Percentiles rank a stretch among this genome's conserved stretches.
These are phyloP conservation scores for Horisme vitalbata DNA, from an alignment of 2,888 invertebrate species.

Conservation along the genomic window DNA sequence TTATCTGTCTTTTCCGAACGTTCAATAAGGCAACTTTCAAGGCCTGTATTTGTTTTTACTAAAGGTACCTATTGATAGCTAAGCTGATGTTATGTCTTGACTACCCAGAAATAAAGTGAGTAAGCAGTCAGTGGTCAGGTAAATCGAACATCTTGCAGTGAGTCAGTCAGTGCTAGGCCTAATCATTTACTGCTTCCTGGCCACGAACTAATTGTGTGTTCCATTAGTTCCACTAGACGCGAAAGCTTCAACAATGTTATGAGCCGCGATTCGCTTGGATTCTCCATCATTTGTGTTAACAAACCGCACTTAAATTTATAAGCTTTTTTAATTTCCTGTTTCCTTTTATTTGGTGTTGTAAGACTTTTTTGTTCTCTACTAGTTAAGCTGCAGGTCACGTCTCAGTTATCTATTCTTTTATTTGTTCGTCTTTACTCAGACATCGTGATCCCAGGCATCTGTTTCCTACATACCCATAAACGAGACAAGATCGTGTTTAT, in stretches of 20 bases:
- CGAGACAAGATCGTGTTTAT: conserved; percentile 47
- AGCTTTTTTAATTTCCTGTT: conserved; percentile 41
- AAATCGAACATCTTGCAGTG: conserved; percentile 53
- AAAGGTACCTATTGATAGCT: conserved; percentile 29
- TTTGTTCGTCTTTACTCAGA: conserved; percentile 24
- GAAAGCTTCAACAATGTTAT: conserved; percentile 54
- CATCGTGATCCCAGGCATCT: conserved; percentile 48
- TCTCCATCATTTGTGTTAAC: conserved; percentile 35
- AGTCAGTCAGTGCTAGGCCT: conserved; percentile 56
- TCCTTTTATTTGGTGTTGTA: conserved; percentile 39
- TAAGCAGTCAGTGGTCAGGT: conserved; percentile 52
- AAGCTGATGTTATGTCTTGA: too few relatives aligned
- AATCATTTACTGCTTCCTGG: conserved; percentile 73
- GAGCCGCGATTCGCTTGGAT: conserved; percentile 51
- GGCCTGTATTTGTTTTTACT: conserved; percentile 29
- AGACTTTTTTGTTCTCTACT: conserved; percentile 9
- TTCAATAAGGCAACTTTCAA: conserved; percentile 31
- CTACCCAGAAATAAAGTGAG: conserved; percentile 48
- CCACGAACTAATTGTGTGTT: conserved; percentile 63
- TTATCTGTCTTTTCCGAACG: conserved; percentile 22
- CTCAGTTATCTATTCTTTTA: conserved; percentile 14
- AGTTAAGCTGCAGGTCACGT: conserved; percentile 25
- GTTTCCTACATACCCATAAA: conserved; percentile 61
- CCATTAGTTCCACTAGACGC: conserved; percentile 71
- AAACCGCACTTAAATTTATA: conserved; percentile 10